Evolutionary conservation across 2,888 invertebrate genomes (phyloP), one percentile per base, ranked within the genome.

Genomic region (Ischnura elegans): DNA sequence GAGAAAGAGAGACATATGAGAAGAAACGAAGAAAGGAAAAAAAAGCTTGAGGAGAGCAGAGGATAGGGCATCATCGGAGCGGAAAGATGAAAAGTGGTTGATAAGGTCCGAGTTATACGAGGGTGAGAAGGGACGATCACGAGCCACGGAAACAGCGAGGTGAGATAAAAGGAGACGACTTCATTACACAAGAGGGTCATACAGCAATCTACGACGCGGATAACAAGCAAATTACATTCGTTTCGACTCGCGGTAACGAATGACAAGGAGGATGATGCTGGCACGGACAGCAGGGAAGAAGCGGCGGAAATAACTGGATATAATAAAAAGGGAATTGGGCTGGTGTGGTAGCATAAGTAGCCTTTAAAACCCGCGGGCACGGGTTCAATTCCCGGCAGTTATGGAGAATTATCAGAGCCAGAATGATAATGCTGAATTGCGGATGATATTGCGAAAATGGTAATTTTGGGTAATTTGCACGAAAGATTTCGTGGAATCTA

Each of bases 211-310:
- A 13, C 6, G 76, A 13, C 6, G 76, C 76, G 36, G 76, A 76
- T 76, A 76, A 76, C 76, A 36, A 76, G 76, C 76, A 76, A 36
- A 36, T 76, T 76, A 36, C 76, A 76, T 10, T 76, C 76, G 36
- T 36, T 36, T 13, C 13, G 76, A n/a, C n/a, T n/a, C n/a, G n/a
- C n/a, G n/a, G n/a, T n/a, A n/a, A n/a, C n/a, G n/a, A n/a, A n/a
- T n/a, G n/a, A n/a, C n/a, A n/a, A n/a, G n/a, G n/a, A n/a, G 76
- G 36, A 4, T 76, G 13, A n/a, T 76, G 16, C 29, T 13, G 29
- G 10, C 13, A 16, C n/a, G n/a, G n/a, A n/a, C n/a, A n/a, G n/a
- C n/a, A n/a, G n/a, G n/a, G n/a, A n/a, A n/a, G n/a, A n/a, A n/a
- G n/a, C n/a, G n/a, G n/a, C n/a, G n/a, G n/a, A n/a, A n/a, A n/a